phyloP scores from a whole-genome alignment of 2,113 vertebrate genomes.

The Hyperoodon ampullatus region DNA sequence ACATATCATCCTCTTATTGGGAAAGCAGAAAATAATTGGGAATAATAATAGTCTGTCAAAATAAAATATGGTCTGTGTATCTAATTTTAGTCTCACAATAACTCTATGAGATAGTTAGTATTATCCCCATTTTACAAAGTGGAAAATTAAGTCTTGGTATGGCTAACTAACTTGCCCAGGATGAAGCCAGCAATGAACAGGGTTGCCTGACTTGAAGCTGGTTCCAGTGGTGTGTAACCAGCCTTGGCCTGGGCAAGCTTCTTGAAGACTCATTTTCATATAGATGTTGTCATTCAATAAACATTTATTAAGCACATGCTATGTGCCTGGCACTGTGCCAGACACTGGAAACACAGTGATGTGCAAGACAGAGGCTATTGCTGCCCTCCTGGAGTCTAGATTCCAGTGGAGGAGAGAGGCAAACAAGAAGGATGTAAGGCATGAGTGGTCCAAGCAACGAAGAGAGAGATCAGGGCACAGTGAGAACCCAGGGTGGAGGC shows the following conservation, averaged over 20 bases:
- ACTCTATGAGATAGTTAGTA: neutral
- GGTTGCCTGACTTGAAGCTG: neutral
- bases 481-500: neutral
- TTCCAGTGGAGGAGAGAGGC: neutral
- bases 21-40: neutral
- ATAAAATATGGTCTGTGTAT: neutral
- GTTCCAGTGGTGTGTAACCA: neutral
- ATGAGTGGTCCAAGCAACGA: neutral
- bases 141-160: neutral
- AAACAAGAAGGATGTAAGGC: neutral
- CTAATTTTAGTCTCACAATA: neutral
- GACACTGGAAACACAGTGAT: neutral
- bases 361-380: neutral
- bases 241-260: neutral
- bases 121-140: neutral
- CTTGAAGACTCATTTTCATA: neutral
- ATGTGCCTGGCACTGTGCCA: neutral
- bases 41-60: neutral
- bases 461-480: no score
- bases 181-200: neutral
- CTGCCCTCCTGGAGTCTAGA: neutral
- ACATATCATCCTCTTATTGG: neutral
- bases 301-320: neutral
- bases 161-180: neutral
- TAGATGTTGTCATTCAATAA: neutral